Evolutionary conservation across 2,113 vertebrate genomes (phyloP).

Genomic region (Psephotus haematonotus): DNA sequence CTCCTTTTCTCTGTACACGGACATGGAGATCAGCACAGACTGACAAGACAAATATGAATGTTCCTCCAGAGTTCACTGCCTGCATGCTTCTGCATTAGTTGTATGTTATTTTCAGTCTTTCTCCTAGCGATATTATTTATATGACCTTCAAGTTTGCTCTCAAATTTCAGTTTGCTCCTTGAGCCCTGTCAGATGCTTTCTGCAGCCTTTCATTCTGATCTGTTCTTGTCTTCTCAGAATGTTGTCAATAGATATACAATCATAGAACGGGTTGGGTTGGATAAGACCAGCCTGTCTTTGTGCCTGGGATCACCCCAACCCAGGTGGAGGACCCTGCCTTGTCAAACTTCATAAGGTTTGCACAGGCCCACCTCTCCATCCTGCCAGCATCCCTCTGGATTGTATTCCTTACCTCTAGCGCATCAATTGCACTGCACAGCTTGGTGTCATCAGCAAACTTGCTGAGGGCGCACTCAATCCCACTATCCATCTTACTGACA

Average conservation of each 20-base stretch:
- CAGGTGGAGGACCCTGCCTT: background rate
- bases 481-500: background rate
- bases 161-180: background rate
- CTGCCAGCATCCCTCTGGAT: background rate
- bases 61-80: background rate
- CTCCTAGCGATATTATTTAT: rapidly evolving
- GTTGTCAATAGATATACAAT: background rate
- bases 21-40: background rate
- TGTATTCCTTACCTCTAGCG: background rate
- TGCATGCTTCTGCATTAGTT: background rate
- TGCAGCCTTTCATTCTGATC: background rate
- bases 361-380: background rate
- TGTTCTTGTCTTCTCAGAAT: background rate
- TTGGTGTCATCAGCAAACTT: background rate
- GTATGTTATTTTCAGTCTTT: background rate
- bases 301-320: background rate
- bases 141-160: background rate
- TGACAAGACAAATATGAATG: background rate
- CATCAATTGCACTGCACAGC: background rate
- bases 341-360: background rate
- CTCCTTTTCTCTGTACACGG: background rate
- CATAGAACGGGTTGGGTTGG: background rate
- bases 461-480: background rate
- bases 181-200: background rate
- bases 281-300: background rate